Evolutionary conservation across 2,797 vertebrate genomes (phyloP).

Genomic region (Echeneis naucrates): DNA sequence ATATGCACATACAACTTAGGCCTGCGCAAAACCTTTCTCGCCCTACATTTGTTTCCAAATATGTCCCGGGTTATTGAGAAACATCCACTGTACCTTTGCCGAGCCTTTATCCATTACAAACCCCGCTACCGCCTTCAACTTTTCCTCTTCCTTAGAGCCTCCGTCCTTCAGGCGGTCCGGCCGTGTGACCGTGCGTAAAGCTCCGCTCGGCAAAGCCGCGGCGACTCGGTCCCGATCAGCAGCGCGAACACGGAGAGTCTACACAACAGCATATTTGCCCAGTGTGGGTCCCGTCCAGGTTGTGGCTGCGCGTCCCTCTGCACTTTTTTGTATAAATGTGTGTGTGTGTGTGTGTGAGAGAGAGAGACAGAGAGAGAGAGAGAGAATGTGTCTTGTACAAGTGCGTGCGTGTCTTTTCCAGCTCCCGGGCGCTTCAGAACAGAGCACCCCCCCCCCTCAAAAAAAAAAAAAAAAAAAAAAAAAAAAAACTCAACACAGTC

Average conservation of each 20-base stretch:
- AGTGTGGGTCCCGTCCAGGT: constrained; percentile 43
- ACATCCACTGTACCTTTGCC: constrained; percentile 72
- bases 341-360: too few species aligned
- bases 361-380: too few species aligned
- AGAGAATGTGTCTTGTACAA: too few species aligned
- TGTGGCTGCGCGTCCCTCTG: constrained; percentile 40
- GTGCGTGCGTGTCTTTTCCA: constrained; percentile 9
- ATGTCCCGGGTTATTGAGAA: constrained; percentile 6
- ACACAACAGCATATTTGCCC: constrained; percentile 63
- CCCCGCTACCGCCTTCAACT: constrained; percentile 67
- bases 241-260: constrained; percentile 48
- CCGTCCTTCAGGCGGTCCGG: constrained; percentile 75
- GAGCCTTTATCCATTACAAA: constrained; percentile 71
- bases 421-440: constrained; percentile 39
- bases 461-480: too few species aligned
- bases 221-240: constrained; percentile 60
- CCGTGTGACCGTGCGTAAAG: constrained; percentile 63
- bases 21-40: background rate
- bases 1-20: background rate
- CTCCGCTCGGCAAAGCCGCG: constrained; percentile 57
- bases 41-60: background rate
- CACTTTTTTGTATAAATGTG: background rate
- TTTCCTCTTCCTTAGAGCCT: constrained; percentile 47
- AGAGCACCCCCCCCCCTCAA: too few species aligned
- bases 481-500: constrained; percentile 63